phyloP scores from a whole-genome alignment of 92 coral and sea anemone genomes.

The Meandrina meandrites region DNA sequence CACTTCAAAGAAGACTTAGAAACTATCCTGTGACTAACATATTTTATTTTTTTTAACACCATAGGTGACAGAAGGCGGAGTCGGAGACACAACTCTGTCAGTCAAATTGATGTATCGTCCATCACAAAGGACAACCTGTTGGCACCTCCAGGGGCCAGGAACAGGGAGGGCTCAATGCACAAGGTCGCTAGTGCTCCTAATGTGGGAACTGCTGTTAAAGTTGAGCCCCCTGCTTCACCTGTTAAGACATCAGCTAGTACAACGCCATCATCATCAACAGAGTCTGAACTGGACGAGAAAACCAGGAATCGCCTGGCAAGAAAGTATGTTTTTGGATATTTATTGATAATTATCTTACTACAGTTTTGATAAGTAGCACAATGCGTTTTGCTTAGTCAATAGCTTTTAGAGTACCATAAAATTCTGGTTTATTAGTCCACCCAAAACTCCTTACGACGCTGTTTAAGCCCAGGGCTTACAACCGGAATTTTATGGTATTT shows the following conservation, averaged over 20 bases:
- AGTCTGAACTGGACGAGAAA: slow-evolving; percentile 86
- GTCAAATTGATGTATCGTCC: slow-evolving; percentile 65
- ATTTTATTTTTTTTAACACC: neutral
- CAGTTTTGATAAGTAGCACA: too few species aligned
- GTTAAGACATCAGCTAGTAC: slow-evolving; percentile 88
- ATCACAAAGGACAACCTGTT: slow-evolving; percentile 36
- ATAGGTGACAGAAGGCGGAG: slow-evolving; percentile 94
- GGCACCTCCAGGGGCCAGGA: slow-evolving; percentile 40
- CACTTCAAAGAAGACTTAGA: too few species aligned
- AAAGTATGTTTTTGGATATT: slow-evolving; percentile 54
- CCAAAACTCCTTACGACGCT: too few species aligned
- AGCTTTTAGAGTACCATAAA: too few species aligned
- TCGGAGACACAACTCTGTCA: slow-evolving; percentile 91
- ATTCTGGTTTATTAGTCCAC: too few species aligned
- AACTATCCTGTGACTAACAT: too few species aligned
- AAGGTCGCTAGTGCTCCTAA: slow-evolving; percentile 78
- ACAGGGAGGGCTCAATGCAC: slow-evolving; percentile 44
- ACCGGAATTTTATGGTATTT: too few species aligned
- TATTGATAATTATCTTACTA: too few species aligned
- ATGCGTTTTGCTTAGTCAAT: too few species aligned
- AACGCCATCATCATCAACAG: slow-evolving; percentile 87
- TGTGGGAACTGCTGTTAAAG: slow-evolving; percentile 55
- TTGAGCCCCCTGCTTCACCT: slow-evolving; percentile 72
- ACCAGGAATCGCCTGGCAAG: slow-evolving; percentile 82
- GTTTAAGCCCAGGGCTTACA: too few species aligned